These are phyloP conservation scores for Axis porcinus DNA, from an alignment of 2,113 vertebrate species.

Conservation along the genomic window DNA sequence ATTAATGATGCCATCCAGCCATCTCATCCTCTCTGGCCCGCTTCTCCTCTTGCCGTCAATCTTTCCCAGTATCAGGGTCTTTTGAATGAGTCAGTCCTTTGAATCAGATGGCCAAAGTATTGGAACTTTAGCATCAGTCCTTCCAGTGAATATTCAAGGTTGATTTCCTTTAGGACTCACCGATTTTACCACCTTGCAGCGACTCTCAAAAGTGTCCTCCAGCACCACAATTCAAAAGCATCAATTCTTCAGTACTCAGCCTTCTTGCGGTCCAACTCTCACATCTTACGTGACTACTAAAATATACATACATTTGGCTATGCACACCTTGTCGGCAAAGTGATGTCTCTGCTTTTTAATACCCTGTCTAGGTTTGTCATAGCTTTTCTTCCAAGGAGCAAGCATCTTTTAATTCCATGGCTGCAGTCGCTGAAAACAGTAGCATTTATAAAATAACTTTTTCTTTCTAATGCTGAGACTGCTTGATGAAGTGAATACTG, in stretches of 20 bases:
- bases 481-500: not conserved
- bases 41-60: not conserved
- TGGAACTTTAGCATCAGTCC: not conserved
- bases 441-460: not conserved
- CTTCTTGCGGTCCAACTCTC: not conserved
- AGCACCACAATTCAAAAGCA: not conserved
- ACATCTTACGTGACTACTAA: not conserved
- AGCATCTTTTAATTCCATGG: not conserved
- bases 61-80: not conserved
- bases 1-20: not conserved
- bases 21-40: not conserved
- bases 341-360: not conserved
- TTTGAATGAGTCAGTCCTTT: not conserved
- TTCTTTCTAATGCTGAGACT: not conserved
- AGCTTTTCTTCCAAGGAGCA: not conserved
- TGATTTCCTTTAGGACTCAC: not conserved
- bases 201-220: not conserved
- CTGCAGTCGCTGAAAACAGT: not conserved
- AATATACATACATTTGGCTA: not conserved
- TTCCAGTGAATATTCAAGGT: not conserved
- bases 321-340: accelerated
- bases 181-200: not conserved
- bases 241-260: not conserved
- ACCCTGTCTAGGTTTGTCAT: not conserved
- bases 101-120: not conserved